These are phyloP conservation scores for Poeciliopsis retropinna DNA, from an alignment of 2,113 vertebrate genomes.

Conservation along the genomic window DNA sequence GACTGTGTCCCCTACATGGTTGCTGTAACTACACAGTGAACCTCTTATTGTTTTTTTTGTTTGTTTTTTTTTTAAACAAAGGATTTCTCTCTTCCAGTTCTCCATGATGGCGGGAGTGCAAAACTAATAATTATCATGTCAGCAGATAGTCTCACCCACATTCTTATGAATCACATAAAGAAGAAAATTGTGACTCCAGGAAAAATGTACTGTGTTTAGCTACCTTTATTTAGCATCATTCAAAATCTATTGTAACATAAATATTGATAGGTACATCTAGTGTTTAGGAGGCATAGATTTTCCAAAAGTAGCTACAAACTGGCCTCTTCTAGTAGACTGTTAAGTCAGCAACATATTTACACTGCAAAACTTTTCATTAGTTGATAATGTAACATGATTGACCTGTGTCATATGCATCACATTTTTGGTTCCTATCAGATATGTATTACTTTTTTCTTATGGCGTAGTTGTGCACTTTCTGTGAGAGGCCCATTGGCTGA, in stretches of 20 bases:
- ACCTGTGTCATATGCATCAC: background rate
- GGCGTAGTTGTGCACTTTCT: background rate
- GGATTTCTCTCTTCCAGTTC: too few relatives aligned
- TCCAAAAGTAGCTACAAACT: background rate
- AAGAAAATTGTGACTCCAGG: background rate
- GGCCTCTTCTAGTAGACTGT: background rate
- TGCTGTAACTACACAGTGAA: background rate
- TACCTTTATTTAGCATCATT: too few relatives aligned
- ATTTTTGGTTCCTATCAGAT: background rate
- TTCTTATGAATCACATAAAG: background rate
- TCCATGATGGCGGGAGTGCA: too few relatives aligned
- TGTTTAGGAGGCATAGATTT: background rate
- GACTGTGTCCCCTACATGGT: background rate
- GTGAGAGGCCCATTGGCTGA: background rate
- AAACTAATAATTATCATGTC: too few relatives aligned
- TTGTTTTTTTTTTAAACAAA: background rate
- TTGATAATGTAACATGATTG: conserved; percentile 1
- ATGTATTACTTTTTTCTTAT: background rate
- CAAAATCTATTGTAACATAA: too few relatives aligned
- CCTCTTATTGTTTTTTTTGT: too few relatives aligned
- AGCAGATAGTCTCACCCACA: too few relatives aligned
- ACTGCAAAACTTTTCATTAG: background rate
- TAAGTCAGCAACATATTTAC: background rate
- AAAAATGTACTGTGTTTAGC: too few relatives aligned
- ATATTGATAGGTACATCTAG: background rate